Evolutionary conservation across 2,888 invertebrate genomes (phyloP).

Genomic region (Drosophila nr. perissopoda): DNA sequence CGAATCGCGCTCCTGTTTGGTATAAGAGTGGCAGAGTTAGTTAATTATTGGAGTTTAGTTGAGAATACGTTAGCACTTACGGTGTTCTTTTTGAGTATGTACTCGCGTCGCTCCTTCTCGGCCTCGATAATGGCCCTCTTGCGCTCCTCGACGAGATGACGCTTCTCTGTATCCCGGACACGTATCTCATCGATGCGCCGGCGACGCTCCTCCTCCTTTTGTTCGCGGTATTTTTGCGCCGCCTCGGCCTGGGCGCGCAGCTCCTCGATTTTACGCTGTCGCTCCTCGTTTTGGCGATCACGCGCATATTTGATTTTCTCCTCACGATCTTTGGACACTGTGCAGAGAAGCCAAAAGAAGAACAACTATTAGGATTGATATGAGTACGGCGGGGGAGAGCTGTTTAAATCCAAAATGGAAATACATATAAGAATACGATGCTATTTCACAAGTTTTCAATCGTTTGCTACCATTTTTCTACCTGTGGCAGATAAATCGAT

Average conservation of each 20-base stretch:
- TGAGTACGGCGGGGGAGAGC: background rate
- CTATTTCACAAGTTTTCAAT: background rate
- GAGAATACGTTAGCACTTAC: constrained; percentile 49
- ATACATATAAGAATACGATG: too few relatives aligned
- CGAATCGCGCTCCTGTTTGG: constrained; percentile 89
- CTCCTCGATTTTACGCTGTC: constrained; percentile 95
- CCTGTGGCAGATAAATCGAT: constrained; percentile 66
- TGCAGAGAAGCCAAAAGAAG: background rate
- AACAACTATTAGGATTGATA: constrained; percentile 3
- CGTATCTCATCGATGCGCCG: constrained; percentile 93
- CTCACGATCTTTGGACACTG: constrained; percentile 86
- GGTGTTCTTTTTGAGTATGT: constrained; percentile 93
- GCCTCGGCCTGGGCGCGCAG: constrained; percentile 94
- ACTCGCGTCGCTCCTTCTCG: constrained; percentile 93
- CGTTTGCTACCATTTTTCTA: constrained; percentile 34
- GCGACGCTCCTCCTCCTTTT: constrained; percentile 93
- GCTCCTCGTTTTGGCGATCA: constrained; percentile 95
- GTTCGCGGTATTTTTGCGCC: constrained; percentile 95
- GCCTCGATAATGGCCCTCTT: constrained; percentile 95
- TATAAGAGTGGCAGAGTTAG: background rate
- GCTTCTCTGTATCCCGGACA: constrained; percentile 90
- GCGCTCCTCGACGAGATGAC: constrained; percentile 92
- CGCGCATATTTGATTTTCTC: constrained; percentile 91
- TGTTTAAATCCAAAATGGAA: background rate
- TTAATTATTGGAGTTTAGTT: background rate